Conservation (phyloP, 2,888 invertebrate species). For the Euzetes globulus region DNA sequence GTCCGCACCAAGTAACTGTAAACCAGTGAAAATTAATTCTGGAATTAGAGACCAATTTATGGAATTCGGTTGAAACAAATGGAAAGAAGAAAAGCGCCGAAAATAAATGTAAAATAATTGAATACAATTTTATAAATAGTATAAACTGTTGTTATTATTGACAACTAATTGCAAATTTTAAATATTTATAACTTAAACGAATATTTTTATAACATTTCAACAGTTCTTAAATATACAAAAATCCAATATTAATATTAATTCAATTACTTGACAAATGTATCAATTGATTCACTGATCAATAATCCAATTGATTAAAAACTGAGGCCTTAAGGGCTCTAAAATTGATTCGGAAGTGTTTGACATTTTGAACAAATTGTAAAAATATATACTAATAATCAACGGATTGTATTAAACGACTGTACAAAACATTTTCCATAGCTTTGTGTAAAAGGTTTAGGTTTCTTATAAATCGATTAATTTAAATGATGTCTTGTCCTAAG, state of each 20-base stretch:
- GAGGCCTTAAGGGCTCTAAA: neutral
- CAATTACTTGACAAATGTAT: neutral
- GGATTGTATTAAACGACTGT: slow-evolving; percentile 5
- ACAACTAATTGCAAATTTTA: slow-evolving; percentile 5
- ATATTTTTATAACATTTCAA: slow-evolving; percentile 7
- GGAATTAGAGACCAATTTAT: too few species aligned
- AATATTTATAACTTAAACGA: slow-evolving; percentile 19
- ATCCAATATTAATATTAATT: neutral
- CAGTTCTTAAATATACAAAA: neutral
- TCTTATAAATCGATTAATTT: too few species aligned
- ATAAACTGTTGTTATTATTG: neutral
- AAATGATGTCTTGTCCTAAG: neutral
- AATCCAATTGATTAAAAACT: too few species aligned
- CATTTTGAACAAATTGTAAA: neutral
- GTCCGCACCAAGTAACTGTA: too few species aligned
- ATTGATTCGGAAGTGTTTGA: too few species aligned
- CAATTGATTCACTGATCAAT: neutral
- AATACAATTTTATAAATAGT: neutral
- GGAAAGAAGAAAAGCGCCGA: neutral
- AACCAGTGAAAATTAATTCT: too few species aligned
- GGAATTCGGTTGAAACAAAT: too few species aligned
- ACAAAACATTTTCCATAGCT: slow-evolving; percentile 1
- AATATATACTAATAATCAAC: neutral
- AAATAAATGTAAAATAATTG: neutral
- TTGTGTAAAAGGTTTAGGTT: neutral